These are phyloP conservation scores for Chaetops frenatus DNA, from an alignment of 2,113 vertebrate species.

Conservation along the genomic window DNA sequence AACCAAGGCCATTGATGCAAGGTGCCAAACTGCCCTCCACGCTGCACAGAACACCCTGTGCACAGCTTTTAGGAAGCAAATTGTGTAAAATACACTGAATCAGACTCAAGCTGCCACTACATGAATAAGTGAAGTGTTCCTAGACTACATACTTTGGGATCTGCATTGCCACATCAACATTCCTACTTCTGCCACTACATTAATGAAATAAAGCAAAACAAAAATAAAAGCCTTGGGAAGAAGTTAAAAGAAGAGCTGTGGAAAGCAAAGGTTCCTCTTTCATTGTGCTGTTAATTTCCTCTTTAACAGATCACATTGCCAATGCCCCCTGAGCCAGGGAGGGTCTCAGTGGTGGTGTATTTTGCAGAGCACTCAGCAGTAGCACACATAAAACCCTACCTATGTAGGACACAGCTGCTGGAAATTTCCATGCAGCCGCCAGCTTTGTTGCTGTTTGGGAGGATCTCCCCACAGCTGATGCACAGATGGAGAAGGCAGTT, in stretches of 20 bases:
- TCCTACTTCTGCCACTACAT: background rate
- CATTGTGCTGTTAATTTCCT: background rate
- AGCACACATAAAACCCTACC: background rate
- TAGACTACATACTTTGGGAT: background rate
- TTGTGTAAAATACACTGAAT: background rate
- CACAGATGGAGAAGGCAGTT: conserved; percentile 48
- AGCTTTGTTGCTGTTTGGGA: background rate
- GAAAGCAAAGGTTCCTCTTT: background rate
- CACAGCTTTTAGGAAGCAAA: background rate
- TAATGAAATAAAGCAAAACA: background rate
- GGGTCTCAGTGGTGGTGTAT: background rate
- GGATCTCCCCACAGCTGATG: background rate
- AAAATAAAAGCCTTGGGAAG: background rate
- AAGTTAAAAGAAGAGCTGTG: background rate
- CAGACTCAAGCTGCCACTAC: background rate
- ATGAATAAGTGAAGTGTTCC: background rate
- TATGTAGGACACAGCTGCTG: conserved; percentile 11
- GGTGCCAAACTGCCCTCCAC: background rate
- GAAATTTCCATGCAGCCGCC: background rate
- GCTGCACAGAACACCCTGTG: background rate
- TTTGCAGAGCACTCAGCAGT: background rate
- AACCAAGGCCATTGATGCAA: background rate
- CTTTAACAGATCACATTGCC: background rate
- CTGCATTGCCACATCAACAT: background rate
- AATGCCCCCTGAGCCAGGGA: background rate